Base-by-base conservation (phyloP, 1,140 invertebrate genomes). In the silkworm (Bombyx mori) region DNA sequence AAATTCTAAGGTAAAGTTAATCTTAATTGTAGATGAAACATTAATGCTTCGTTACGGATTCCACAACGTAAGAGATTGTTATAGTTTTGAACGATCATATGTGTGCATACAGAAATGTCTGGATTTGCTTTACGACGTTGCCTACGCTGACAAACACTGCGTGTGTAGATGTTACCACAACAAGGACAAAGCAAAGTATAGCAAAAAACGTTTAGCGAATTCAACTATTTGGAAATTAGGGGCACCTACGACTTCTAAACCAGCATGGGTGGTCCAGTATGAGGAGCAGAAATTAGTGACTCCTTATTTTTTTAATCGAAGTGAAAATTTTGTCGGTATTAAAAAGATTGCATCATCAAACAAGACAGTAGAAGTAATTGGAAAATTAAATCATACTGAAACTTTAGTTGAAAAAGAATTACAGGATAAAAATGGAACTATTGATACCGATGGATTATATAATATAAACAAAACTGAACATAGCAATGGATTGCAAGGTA, bases 21-120 rank as follows among this genome's bases (percentile, higher is more conserved):
- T 35, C 26, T 35, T 35, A 35, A 3, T 35, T 35, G 1, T 35
- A 35, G 26, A 35, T 35, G 48, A 54, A 12, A 71, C 71, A 56
- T 52, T 47, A 42, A 49, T 60, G 10, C 59, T 79, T 26, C 76
- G 79, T 8, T 83, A 82, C 56, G 82, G 82, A n/a, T 77, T 79
- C 58, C 80, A 86, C 35, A 57, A 62, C 54, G 77, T 69, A 6
- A 47, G 64, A 0, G 69, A 73, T 18, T 86, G 82, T 62, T 18
- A 56, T 26, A 54, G 69, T 54, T 82, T 75, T 52, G 62, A 79
- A 61, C 72, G 72, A 63, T 67, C 78, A 2, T 86, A 63, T 58
- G n/a, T 78, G 26, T 86, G 82, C 54, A 60, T 86, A 52, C 68
- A 69, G 55, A 79, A 78, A 66, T 86, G 82, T 57, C 48, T 77